These are phyloP conservation scores for Ichneumoninae sp. DNA, from an alignment of 2,888 invertebrate genomes.

Conservation along the genomic window DNA sequence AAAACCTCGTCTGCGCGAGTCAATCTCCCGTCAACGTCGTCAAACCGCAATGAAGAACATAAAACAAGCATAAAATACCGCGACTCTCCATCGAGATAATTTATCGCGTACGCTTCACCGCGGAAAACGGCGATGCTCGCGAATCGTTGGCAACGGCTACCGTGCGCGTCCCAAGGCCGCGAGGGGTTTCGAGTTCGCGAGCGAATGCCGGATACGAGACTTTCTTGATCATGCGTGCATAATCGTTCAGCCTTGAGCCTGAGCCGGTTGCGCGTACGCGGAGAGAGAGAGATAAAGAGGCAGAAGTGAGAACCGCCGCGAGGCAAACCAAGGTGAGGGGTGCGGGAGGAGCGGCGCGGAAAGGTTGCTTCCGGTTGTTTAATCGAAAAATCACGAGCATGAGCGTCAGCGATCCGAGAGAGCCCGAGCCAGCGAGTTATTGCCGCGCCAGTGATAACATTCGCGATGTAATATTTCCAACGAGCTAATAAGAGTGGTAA, in stretches of 20 bases:
- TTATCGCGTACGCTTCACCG: neutral
- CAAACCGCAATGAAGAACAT: slow-evolving; percentile 7
- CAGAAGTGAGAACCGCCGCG: neutral
- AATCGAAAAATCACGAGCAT: slow-evolving; percentile 57
- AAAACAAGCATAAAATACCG: neutral
- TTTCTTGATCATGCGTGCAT: slow-evolving; percentile 38
- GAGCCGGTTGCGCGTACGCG: slow-evolving; percentile 16
- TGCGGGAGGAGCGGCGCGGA: slow-evolving; percentile 47
- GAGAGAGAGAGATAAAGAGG: neutral
- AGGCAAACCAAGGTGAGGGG: slow-evolving; percentile 32
- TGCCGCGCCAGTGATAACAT: slow-evolving; percentile 28
- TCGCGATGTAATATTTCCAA: slow-evolving; percentile 24
- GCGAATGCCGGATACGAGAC: slow-evolving; percentile 39
- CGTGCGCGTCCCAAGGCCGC: slow-evolving; percentile 18
- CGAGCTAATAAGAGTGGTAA: slow-evolving; percentile 6
- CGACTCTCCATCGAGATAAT: neutral
- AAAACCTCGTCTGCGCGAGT: slow-evolving; percentile 4
- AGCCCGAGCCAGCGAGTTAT: slow-evolving; percentile 29
- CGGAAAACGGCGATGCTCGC: slow-evolving; percentile 16
- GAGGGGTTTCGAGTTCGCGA: slow-evolving; percentile 13
- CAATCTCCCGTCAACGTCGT: slow-evolving; percentile 31
- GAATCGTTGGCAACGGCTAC: slow-evolving; percentile 14
- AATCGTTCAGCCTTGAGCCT: slow-evolving; percentile 46
- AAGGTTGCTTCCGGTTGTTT: slow-evolving; percentile 64
- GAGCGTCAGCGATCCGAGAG: slow-evolving; percentile 12